Evolutionary conservation across 2,113 vertebrate genomes (phyloP).

Genomic region (Crotophaga sulcirostris): DNA sequence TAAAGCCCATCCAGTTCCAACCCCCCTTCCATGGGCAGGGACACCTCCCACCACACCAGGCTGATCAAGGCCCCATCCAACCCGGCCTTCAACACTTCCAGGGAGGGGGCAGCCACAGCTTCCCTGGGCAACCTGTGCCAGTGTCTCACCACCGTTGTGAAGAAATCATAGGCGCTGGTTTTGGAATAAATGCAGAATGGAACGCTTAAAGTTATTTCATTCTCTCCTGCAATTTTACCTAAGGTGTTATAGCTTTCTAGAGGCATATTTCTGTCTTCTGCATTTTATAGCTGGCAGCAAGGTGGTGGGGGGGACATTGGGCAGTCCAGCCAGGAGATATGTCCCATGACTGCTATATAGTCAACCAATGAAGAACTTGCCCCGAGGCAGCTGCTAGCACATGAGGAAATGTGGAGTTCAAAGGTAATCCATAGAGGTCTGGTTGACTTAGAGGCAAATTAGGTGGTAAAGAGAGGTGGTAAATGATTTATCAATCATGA

Average conservation of each 20-base stretch:
- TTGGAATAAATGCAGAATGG: background rate
- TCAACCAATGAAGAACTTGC: background rate
- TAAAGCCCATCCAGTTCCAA: too few species aligned
- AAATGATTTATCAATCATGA: background rate
- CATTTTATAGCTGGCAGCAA: background rate
- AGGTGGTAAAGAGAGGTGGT: background rate
- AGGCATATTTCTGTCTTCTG: background rate
- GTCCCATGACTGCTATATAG: background rate
- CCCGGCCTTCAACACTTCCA: too few species aligned
- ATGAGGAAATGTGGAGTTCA: background rate
- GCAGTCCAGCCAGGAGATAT: background rate
- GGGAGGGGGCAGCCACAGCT: too few species aligned
- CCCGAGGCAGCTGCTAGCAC: accelerated
- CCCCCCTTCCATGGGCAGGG: too few species aligned
- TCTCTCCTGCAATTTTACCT: background rate
- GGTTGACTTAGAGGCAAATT: background rate
- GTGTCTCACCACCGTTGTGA: too few species aligned
- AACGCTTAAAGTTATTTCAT: background rate
- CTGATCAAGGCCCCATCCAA: too few species aligned
- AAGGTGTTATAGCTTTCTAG: background rate
- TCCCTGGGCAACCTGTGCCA: too few species aligned
- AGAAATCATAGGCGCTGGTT: background rate
- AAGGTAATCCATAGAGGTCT: background rate
- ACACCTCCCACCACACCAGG: too few species aligned
- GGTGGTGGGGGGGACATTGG: background rate